Evolutionary conservation across 2,113 vertebrate species (phyloP).

Genomic region (Phylloscopus whistleri): DNA sequence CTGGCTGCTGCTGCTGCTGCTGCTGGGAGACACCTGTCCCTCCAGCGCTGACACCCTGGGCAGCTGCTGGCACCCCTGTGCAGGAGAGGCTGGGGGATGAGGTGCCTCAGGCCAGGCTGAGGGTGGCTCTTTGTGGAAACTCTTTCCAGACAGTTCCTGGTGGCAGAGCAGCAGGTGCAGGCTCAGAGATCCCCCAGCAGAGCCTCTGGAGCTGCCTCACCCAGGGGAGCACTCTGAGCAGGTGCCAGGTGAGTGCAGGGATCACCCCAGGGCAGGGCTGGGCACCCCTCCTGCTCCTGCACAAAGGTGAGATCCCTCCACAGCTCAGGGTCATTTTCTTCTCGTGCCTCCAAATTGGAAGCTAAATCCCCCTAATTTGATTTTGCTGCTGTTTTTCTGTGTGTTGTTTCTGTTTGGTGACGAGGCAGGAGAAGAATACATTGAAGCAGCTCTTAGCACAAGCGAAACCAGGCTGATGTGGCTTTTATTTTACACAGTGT

Average conservation of each 20-base stretch:
- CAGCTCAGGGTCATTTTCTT: too few relatives aligned
- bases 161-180: background rate
- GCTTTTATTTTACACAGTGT: background rate
- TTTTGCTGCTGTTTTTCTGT: background rate
- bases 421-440: background rate
- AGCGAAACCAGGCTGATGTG: background rate
- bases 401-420: background rate
- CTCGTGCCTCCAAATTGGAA: background rate
- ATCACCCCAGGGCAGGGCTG: too few relatives aligned
- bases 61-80: fast-evolving
- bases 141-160: background rate
- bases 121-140: background rate
- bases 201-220: background rate
- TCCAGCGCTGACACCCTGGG: background rate
- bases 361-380: background rate
- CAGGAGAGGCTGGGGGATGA: background rate
- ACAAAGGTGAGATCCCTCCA: too few relatives aligned
- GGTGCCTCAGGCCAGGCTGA: background rate
- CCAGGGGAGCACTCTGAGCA: too few relatives aligned
- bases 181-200: background rate
- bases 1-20: fast-evolving
- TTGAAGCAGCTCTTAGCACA: background rate
- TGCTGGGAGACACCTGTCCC: background rate
- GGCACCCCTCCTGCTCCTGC: too few relatives aligned
- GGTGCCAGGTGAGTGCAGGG: too few relatives aligned